Evolutionary conservation across 2,888 invertebrate genomes (phyloP), one percentile per base, ranked within the genome.

Genomic region (Mythimna ferrago): DNA sequence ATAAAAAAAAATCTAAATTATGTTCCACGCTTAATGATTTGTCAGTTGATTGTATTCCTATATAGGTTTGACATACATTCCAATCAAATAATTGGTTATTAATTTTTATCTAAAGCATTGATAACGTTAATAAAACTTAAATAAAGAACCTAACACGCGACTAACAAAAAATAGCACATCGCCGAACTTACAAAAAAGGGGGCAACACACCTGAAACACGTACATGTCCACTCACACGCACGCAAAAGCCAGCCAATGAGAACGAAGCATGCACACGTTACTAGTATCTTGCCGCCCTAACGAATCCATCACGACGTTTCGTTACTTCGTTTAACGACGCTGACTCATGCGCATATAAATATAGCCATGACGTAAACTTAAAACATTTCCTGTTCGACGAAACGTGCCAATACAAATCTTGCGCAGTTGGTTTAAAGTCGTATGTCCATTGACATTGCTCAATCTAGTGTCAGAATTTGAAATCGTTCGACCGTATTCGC

Each of bases 321-420:
- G 87, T 87, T 87, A 87, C 71, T 82, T 60, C 87, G 86, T 87
- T 76, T 81, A 87, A 87, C 87, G 87, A 80, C 84, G 76, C 60
- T 82, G 83, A 85, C 73, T 86, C 87, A 87, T 81, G 74, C 76
- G 73, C 48, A 41, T 41, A 64, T 65, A 73, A 67, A 85, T 79
- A 81, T 85, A 87, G 62, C 38, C 16, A 57, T 86, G 83, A 81
- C 77, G 85, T 80, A 79, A 83, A 57, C n/a, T 21, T 32, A 19
- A 64, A 64, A 71, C 53, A 32, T 81, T 78, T 82, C 80, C 74
- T 73, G 83, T 58, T 73, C 51, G 38, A 51, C 53, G 9, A 63
- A 74, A 63, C 74, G 51, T 53, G 56, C 64, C 35, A 81, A 62
- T 84, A 62, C 80, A 66, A 66, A 61, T 19, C 66, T 73, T 81